Evolutionary conservation across 2,113 vertebrate genomes (phyloP), one percentile per base, ranked within the genome.

Genomic region (Glaucidium brasilianum): DNA sequence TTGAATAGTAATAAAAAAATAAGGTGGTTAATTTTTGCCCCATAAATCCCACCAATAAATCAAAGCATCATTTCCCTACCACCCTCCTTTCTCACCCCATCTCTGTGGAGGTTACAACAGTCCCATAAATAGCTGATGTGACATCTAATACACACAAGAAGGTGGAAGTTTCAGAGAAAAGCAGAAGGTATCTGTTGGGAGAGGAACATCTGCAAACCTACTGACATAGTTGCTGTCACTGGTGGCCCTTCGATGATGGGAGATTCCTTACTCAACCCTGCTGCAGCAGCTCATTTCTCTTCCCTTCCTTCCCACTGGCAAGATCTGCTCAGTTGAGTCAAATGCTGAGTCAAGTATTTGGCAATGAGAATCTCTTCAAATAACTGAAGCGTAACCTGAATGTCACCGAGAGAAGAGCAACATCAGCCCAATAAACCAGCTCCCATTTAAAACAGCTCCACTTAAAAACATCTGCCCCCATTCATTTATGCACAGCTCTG

Each of bases 1-100:
- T 62, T 94, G 34, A 88, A 77, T 26, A 91, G 56, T 59, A 88
- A 89, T 59, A 85, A 85, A 92, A 96, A 96, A 17, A 53, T 17
- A 84, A 91, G 27, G 35, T n/a, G 58, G 35, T 62, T 93, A 34
- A 73, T 49, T 88, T 95, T 75, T 64, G 10, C 30, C 62, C 43
- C 26, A 26, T 52, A 81, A 85, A 39, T 25, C 32, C 69, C 43
- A 67, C 12, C 9, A 82, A 53, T 71, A 85, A 85, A 63, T 47
- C 32, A 63, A 35, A 43, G 15, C 16, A 59, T 58, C 13, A 60
- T 72, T 82, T 53, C 21, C 6, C 30, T 68, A 55, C 7, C 6
- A 72, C 21, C 30, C 27, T 5, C 50, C 41, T 37, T 84, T 66
- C 71, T 72, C 49, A 72, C 43, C 15, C 34, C 27, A 60, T 35